Conservation (phyloP, 2,888 invertebrate species). For the Heteromurus nitidus region DNA sequence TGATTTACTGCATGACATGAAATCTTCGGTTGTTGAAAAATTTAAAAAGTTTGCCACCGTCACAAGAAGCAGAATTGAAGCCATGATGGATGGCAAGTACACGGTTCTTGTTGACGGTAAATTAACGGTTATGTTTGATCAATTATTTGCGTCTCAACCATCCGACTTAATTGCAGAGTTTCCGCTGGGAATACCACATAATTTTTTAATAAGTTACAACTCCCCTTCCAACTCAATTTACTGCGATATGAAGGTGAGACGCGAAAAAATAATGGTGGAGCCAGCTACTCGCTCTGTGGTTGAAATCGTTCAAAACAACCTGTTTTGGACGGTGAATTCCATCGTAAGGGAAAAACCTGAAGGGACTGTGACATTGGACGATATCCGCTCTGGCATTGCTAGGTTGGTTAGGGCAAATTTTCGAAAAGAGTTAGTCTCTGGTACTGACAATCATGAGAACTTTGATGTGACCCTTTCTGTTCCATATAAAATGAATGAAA, state of each 20-base stretch:
- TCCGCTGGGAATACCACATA: not conserved
- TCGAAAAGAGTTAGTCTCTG: not conserved
- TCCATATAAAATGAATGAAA: not conserved
- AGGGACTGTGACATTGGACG: not conserved
- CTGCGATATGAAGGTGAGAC: not conserved
- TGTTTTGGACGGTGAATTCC: not conserved
- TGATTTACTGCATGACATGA: not conserved
- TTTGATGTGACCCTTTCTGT: slow-evolving; percentile 1
- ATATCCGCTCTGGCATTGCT: not conserved
- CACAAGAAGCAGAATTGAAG: not conserved
- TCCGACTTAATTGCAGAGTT: not conserved
- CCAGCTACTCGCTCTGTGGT: no score
- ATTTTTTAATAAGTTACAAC: slow-evolving; percentile 12
- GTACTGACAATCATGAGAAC: not conserved
- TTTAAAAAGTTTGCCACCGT: slow-evolving; percentile 7
- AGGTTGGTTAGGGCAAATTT: not conserved
- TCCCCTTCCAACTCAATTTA: not conserved
- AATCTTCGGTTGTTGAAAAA: not conserved
- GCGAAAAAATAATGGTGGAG: not conserved
- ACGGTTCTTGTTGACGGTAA: not conserved
- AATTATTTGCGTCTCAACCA: slow-evolving; percentile 15
- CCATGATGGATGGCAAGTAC: not conserved
- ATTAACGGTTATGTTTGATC: not conserved
- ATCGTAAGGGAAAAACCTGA: not conserved
- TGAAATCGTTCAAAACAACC: not conserved